Base-by-base conservation (phyloP, 2,113 vertebrate species). In the Mormyrus iriodes region DNA sequence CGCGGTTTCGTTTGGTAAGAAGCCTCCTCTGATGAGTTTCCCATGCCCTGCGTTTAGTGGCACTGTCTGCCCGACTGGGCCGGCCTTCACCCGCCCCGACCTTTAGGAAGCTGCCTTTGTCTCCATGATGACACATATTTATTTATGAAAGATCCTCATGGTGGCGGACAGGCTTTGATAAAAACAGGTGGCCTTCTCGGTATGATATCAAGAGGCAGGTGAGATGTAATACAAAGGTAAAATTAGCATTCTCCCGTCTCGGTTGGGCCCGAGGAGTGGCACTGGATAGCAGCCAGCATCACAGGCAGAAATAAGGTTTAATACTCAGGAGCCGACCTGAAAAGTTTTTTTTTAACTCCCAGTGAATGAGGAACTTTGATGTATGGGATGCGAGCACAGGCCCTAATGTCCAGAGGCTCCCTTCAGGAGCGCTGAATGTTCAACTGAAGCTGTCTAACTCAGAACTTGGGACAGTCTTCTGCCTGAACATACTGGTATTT, bases 181-280 rank as follows among this genome's bases (percentile, higher is more conserved):
- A 17, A 51, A 49, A 51, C 48, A 85, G 83, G 83, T 48, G 83
- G 83, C 44, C 83, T 85, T 85, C 44, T 51, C 83, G 1, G 44
- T 85, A n/a, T 85, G 44, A 85, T 51, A 4, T 51, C 42, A n/a
- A 85, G 83, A 51, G 5, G 48, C 44, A 85, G 73, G 83, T 85
- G 83, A 85, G 48, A 85, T 48, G 42, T 85, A 79, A 79, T 79
- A 79, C 73, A 79, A 79, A 79, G 73, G 35, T 42, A 79, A 79
- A 79, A 79, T 79, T 79, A 79, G 73, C 73, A 39, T 79, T 79
- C 61, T 13, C n/a, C 10, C 12, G 61, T 69, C 61, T 31, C 1
- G 61, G 10, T n/a, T n/a, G n/a, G 9, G 61, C n/a, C n/a, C 1
- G 27, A 13, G 61, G 10, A 42, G 73, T 1, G 35, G 4, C 17